Base-by-base conservation (phyloP, 2,113 vertebrate genomes). In the Amphilophus citrinellus region DNA sequence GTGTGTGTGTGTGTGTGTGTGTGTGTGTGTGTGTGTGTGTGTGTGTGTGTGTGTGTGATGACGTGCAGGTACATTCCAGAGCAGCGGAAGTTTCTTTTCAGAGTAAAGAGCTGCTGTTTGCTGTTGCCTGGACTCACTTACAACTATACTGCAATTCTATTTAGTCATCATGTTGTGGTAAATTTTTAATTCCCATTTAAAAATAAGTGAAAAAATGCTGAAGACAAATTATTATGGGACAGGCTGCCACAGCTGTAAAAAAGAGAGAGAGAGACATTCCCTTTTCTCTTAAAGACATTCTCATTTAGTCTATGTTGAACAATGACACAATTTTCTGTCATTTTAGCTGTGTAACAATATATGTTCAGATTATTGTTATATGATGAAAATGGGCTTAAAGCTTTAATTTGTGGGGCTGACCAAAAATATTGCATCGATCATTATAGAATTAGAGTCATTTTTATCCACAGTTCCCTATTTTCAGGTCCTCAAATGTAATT, bases 1-100 rank as follows among this genome's bases (percentile, higher is more conserved):
- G 32, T 32, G 30, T 30, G 30, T 4, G 3, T 30, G 30, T 5
- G 30, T 32, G 30, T 5, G 30, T 32, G 77, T 61, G 60, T n/a
- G 56, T 80, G 56, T 77, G 79, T 50, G 22, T 22, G 22, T 22
- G 22, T 22, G 22, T 22, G 22, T 22, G 22, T 22, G 22, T 22
- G 22, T 22, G 22, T 22, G 22, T 63, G 58, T 77, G 76, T 91
- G 91, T n/a, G n/a, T n/a, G n/a, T n/a, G n/a, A 92, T 93, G 92
- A 91, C 88, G 88, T 91, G 87, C 87, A 91, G 90, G 91, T 93
- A 92, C 91, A 93, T 93, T 93, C 92, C 88, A 84, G 79, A 71
- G 80, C 76, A 78, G 77, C 87, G 87, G 92, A 92, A 91, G 92
- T 90, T 91, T 89, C 85, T 87, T 88, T 89, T 84, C 65, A 87